Base-by-base conservation (phyloP, 2,113 vertebrate genomes). In the Andinoacara biseriatus region DNA sequence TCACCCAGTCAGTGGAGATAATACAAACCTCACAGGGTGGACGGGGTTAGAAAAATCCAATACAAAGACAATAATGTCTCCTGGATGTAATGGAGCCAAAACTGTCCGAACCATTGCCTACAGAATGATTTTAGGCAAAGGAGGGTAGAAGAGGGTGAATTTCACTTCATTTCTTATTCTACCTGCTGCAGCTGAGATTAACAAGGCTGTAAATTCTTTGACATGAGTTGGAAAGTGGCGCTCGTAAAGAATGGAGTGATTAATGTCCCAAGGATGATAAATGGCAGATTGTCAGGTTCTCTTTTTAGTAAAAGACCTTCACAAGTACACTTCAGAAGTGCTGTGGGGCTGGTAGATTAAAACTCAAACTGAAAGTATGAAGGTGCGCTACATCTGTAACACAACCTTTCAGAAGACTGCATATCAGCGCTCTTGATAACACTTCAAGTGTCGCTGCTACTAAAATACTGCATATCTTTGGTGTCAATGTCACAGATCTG, bases 11-110 rank as follows among this genome's bases (percentile, higher is more conserved):
- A 56, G 84, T 63, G 58, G 84, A 90, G 90, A 89, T 93, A 89
- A 91, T 89, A 67, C 82, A 76, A 89, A 80, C 38, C 86, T 33
- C 78, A 58, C 62, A 74, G 29, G 86, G 72, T 49, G 58, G 67
- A 22, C 1, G 14, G 63, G 86, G 88, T 81, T 82, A 83, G 62
- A 88, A 79, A 83, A 90, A 79, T 74, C 83, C 60, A 58, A 85
- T 81, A 65, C 81, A 74, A 5, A 67, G 52, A 84, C 75, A 80
- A 58, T 78, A 67, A 89, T 74, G 84, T 91, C 88, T 86, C 80
- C 76, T 77, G 84, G 75, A 86, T 87, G 88, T 91, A 92, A 93
- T 91, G 72, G 87, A 84, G 84, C 81, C 78, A 78, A 78, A 88
- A 87, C 87, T 58, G 72, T 85, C 78, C 58, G 78, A 87, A 49